Base-by-base conservation (phyloP, 1,140 invertebrate genomes). In the Neuroterus valhalla region DNA sequence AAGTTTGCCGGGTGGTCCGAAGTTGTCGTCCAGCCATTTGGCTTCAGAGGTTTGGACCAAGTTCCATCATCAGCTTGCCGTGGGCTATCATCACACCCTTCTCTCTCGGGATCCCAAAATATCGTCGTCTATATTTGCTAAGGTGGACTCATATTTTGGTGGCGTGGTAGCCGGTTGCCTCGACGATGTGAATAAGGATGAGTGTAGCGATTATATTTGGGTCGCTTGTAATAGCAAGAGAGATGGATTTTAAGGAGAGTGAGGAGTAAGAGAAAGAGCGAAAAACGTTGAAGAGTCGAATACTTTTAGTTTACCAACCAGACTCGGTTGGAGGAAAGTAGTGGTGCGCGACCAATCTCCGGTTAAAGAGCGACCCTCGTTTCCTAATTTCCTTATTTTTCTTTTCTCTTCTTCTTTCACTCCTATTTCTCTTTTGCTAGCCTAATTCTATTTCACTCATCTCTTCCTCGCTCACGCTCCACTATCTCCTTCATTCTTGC, bases 111-210 rank as follows among this genome's bases (percentile, higher is more conserved):
- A 74, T 86, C 86, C 84, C 83, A 81, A 90, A 90, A 89, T 90
- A 90, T 74, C 86, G 26, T 74, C 75, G 72, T 86, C 88, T 90
- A 89, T 89, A 89, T 90, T 87, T 83, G 86, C 85, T 82, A 83
- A 86, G 84, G 83, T 82, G 82, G 76, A 89, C 86, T 87, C 84
- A 90, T 88, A 89, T 89, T 88, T 86, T 84, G 81, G 79, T 79
- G 72, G 68, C 67, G 23, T 38, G 55, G 31, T 31, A 31, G 62
- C 67, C 52, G 77, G 73, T 75, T 75, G 76, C 71, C 70, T n/a
- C 52, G 81, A 74, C 62, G 70, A 78, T 81, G 79, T 75, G 74
- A 80, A 71, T 70, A 72, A 69, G 76, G 72, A 78, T 71, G 78
- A 77, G 78, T 75, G 46, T 48, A 2, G 78, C 75, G 84, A 84